phyloP scores from a whole-genome alignment of 2,797 vertebrate species.

The Falco novaeseelandiae region DNA sequence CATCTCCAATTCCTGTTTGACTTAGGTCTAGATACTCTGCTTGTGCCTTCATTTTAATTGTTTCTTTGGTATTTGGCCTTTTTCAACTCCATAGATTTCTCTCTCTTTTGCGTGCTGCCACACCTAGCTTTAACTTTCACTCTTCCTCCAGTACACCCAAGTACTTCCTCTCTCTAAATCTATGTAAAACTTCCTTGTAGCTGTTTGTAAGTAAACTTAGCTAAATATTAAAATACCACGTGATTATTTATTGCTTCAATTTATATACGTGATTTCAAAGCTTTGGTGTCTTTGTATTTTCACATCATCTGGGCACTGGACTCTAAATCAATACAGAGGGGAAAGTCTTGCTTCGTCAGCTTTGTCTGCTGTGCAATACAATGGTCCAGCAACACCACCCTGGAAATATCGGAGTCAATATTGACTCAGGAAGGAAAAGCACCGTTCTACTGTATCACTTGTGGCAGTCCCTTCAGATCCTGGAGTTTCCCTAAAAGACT shows the following conservation, averaged over 20 bases:
- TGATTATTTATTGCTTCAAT: background rate
- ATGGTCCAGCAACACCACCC: background rate
- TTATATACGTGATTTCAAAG: background rate
- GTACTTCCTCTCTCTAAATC: slow-evolving; percentile 33
- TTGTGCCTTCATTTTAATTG: background rate
- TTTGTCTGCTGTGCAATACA: background rate
- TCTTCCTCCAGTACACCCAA: background rate
- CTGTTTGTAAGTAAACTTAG: background rate
- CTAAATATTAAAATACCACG: background rate
- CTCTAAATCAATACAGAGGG: background rate
- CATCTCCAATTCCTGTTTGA: background rate
- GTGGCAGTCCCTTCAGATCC: slow-evolving; percentile 38
- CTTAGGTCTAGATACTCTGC: background rate
- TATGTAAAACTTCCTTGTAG: slow-evolving; percentile 16
- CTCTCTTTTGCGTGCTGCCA: background rate
- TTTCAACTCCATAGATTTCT: background rate
- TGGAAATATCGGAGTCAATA: slow-evolving; percentile 55
- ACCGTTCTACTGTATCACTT: slow-evolving; percentile 4
- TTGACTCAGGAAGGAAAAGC: slow-evolving; percentile 68
- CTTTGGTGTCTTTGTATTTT: background rate
- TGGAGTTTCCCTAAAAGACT: slow-evolving; percentile 67
- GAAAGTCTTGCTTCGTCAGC: background rate
- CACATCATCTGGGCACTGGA: background rate
- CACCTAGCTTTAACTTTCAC: slow-evolving; percentile 45
- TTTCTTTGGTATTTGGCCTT: background rate